Conservation (phyloP, 2,113 vertebrate genomes). For the Xenus cinereus region DNA sequence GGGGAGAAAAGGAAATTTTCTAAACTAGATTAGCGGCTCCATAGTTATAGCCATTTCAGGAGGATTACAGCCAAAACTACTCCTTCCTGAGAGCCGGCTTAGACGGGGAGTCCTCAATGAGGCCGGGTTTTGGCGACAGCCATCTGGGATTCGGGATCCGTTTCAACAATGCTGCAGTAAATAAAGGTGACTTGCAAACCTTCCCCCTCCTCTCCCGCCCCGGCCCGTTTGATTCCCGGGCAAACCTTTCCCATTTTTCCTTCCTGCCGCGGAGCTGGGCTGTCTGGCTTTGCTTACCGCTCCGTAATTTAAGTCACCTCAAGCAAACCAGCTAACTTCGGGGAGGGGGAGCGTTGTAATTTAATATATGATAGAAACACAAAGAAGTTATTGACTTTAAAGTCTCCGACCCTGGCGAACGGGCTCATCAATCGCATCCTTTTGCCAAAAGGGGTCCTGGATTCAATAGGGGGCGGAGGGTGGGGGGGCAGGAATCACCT, state of each 20-base stretch:
- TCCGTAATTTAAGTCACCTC: not conserved
- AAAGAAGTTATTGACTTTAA: constrained; percentile 29
- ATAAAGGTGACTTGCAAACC: constrained; percentile 6
- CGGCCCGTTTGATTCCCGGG: not conserved
- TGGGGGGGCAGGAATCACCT: not conserved
- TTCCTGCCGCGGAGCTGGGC: not conserved
- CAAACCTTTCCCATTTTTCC: not conserved
- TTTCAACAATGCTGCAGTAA: not conserved
- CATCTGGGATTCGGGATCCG: not conserved
- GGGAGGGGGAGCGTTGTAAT: not conserved
- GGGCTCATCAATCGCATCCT: not conserved
- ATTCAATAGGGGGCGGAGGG: not conserved
- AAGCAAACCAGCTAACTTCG: not conserved
- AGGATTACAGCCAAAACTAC: not conserved
- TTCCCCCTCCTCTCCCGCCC: not conserved
- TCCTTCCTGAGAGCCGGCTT: not conserved
- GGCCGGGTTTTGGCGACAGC: not conserved
- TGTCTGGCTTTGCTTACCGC: not conserved
- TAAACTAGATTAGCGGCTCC: constrained; percentile 10
- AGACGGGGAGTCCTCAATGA: not conserved
- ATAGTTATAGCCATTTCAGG: not conserved
- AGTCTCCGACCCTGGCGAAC: not conserved
- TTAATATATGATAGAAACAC: constrained; percentile 1
- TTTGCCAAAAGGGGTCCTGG: not conserved
- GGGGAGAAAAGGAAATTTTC: constrained; percentile 6